Conservation (phyloP, 2,113 vertebrate genomes). For the Morone saxatilis region DNA sequence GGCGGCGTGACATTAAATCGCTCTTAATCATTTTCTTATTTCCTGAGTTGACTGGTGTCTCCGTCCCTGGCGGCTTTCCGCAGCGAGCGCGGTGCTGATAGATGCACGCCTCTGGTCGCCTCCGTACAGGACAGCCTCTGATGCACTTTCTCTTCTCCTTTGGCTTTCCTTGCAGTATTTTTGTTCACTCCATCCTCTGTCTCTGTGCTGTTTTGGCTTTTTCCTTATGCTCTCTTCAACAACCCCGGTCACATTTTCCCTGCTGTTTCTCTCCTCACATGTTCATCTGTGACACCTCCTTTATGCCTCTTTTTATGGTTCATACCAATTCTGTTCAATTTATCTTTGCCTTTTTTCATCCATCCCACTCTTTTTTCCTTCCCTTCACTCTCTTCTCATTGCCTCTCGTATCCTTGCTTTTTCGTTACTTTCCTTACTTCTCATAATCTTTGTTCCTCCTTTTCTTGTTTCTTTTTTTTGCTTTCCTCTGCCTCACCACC, state of each 20-base stretch:
- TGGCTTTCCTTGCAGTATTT: conserved; percentile 12
- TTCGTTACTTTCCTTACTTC: not conserved
- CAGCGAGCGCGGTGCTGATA: conserved; percentile 55
- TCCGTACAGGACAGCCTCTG: conserved; percentile 25
- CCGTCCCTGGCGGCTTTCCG: conserved; percentile 53
- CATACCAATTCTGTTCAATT: not conserved
- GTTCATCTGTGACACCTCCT: not conserved
- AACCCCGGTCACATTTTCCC: not conserved
- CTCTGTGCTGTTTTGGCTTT: not conserved
- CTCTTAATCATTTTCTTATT: conserved; percentile 84
- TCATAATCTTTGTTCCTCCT: not conserved
- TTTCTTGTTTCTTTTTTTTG: too few species aligned
- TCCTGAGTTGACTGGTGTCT: conserved; percentile 75
- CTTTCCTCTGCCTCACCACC: too few species aligned
- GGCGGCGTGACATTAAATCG: conserved; percentile 74
- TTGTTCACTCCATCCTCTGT: not conserved
- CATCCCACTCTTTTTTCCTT: not conserved
- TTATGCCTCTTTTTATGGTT: not conserved
- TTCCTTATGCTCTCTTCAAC: not conserved
- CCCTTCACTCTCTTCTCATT: not conserved
- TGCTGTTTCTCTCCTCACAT: not conserved
- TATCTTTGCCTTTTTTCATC: not conserved
- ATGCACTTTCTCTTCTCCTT: conserved; percentile 9
- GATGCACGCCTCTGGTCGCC: conserved; percentile 46
- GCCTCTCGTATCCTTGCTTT: not conserved